Evolutionary conservation across 2,888 invertebrate genomes (phyloP).

Genomic region (Heteropelma amictum): DNA sequence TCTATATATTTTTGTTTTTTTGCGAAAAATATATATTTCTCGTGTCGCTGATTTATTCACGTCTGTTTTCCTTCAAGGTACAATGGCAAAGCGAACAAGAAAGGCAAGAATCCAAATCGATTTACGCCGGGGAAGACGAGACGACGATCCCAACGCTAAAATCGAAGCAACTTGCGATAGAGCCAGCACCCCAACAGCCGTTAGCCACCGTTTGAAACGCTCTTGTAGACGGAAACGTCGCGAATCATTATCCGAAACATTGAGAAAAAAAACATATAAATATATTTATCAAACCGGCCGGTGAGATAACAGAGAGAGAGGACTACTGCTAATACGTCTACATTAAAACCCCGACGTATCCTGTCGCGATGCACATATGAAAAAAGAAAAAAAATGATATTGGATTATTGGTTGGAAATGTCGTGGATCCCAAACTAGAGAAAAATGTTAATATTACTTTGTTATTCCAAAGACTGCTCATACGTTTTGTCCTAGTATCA

Average conservation of each 20-base stretch:
- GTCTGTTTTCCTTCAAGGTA: conserved; percentile 78
- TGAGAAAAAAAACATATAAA: background rate
- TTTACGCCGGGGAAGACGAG: conserved; percentile 60
- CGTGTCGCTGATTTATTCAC: background rate
- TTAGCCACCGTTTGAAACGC: conserved; percentile 47
- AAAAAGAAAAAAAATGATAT: conserved; percentile 7
- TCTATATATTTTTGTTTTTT: background rate
- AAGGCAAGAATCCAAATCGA: conserved; percentile 80
- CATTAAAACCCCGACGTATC: conserved; percentile 1
- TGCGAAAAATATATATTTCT: background rate
- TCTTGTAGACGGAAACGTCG: background rate
- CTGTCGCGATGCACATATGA: conserved; percentile 32
- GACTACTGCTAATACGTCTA: conserved; percentile 34
- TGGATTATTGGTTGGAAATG: background rate
- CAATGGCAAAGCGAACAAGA: conserved; percentile 88
- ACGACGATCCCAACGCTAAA: conserved; percentile 17
- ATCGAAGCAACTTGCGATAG: conserved; percentile 58
- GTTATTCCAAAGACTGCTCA: conserved; percentile 37
- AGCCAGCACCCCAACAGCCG: conserved; percentile 52
- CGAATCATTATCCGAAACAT: conserved; percentile 26
- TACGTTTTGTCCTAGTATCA: conserved; percentile 16
- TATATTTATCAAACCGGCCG: background rate
- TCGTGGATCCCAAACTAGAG: conserved; percentile 29
- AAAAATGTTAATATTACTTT: conserved; percentile 33
- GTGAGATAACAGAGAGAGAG: conserved; percentile 16